Evolutionary conservation across 2,888 invertebrate species (phyloP).

Genomic region (Psylliodes chrysocephalus): DNA sequence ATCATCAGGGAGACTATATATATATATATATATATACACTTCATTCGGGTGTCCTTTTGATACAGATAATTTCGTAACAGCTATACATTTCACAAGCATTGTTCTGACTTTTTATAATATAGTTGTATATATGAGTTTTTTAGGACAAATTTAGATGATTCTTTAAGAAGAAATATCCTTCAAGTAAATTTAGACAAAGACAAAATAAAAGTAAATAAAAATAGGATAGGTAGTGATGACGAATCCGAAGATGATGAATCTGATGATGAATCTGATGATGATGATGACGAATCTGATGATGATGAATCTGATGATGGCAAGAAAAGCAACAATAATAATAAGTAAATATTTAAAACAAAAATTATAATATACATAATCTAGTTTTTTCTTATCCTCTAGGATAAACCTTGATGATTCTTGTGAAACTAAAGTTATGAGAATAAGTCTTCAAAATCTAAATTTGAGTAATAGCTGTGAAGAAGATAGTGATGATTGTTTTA

Average conservation of each 20-base stretch:
- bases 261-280: background rate
- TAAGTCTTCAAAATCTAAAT: conserved; percentile 2
- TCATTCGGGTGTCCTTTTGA: too few species aligned
- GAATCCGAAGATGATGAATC: background rate
- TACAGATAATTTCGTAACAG: too few species aligned
- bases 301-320: background rate
- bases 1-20: too few species aligned
- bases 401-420: conserved; percentile 14
- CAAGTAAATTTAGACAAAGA: conserved; percentile 16
- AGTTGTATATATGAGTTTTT: too few species aligned
- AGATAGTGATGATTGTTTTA: background rate
- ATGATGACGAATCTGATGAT: background rate
- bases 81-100: too few species aligned
- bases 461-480: background rate
- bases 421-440: background rate
- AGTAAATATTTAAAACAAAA: background rate
- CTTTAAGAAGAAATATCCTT: conserved; percentile 43
- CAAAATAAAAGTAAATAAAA: conserved; percentile 2
- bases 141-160: conserved; percentile 43
- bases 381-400: background rate
- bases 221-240: background rate
- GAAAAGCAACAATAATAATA: background rate
- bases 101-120: too few species aligned
- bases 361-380: too few species aligned
- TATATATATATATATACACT: too few species aligned